Base-by-base conservation (phyloP, 1,140 invertebrate genomes). In the Telenomus remus region DNA sequence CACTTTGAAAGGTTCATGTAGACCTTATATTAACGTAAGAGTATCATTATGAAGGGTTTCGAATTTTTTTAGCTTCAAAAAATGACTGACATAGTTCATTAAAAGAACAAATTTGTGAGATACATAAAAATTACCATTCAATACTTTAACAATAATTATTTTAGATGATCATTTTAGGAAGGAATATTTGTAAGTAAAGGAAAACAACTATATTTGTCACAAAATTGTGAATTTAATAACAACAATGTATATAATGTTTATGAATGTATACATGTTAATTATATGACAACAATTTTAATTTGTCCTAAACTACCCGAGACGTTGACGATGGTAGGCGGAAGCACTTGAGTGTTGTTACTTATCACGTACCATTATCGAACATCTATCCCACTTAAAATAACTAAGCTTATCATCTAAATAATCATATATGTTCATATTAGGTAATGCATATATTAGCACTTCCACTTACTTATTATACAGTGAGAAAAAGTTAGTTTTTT, bases 191-290 rank as follows among this genome's bases (percentile, higher is more conserved):
- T 27, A 27, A 27, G 6, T 27, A 27, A 27, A 27, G 19, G 46
- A 27, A 72, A 59, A 53, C 27, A 47, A 57, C 53, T 0, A 16
- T 13, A 63, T 49, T 27, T 27, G 19, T 68, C 63, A 75, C 64
- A 68, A 74, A 74, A 74, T 56, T 68, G 71, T 68, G 71, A 75
- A 63, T 75, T 75, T 75, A 75, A 75, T 75, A 75, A 75, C 71
- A 75, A 75, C 57, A 43, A 69, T 75, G 50, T 75, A 61, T 68
- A 68, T 75, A 74, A 68, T 50, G 51, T 53, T 33, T 61, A 68
- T 75, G 47, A 50, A 64, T 75, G 72, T 76, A 60, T 76, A 69
- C 65, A 76, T 76, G 65, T 69, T 56, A 65, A 64, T 69, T 65
- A 69, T 75, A 64, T 49, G 59, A 75, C 64, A 76, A 76, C 73